Percentiles rank a stretch among this genome's conserved stretches.
phyloP scores from a whole-genome alignment of 2,888 invertebrate species.

The Troides aeacus region DNA sequence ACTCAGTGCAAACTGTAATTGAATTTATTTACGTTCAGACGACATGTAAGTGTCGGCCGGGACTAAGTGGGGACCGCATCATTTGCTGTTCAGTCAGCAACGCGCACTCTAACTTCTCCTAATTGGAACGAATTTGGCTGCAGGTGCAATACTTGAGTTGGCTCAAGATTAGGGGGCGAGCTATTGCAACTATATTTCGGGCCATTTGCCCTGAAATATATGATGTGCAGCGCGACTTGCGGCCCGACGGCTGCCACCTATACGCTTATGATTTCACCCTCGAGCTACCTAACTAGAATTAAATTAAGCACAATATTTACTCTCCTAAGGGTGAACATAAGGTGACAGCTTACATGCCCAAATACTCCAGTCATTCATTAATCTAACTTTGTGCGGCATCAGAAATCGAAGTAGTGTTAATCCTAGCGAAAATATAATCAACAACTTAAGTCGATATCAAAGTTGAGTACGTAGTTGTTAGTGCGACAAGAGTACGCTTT shows the following conservation, averaged over 20 bases:
- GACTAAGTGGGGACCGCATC: slow-evolving; percentile 76
- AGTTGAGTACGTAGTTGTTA: slow-evolving; percentile 48
- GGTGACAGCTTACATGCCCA: slow-evolving; percentile 69
- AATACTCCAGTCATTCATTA: slow-evolving; percentile 48
- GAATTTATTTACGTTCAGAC: slow-evolving; percentile 73
- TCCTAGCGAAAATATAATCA: neutral
- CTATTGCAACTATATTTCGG: slow-evolving; percentile 72
- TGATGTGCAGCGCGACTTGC: slow-evolving; percentile 71
- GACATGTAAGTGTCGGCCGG: slow-evolving; percentile 70
- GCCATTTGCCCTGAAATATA: slow-evolving; percentile 73
- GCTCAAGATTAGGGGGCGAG: slow-evolving; percentile 76
- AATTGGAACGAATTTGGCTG: slow-evolving; percentile 80
- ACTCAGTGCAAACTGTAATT: slow-evolving; percentile 68
- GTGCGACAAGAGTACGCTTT: slow-evolving; percentile 47
- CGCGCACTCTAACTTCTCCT: slow-evolving; percentile 77
- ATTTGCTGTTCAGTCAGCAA: slow-evolving; percentile 77
- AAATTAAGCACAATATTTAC: slow-evolving; percentile 80
- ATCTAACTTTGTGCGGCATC: neutral
- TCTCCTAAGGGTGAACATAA: slow-evolving; percentile 65
- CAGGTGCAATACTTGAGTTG: slow-evolving; percentile 78
- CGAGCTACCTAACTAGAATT: slow-evolving; percentile 69
- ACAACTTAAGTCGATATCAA: slow-evolving; percentile 1
- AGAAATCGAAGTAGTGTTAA: neutral
- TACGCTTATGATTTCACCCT: slow-evolving; percentile 54
- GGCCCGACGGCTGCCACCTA: slow-evolving; percentile 48